These are phyloP conservation scores for Chelonus insularis DNA, from an alignment of 1,140 invertebrate species.

Conservation along the genomic window DNA sequence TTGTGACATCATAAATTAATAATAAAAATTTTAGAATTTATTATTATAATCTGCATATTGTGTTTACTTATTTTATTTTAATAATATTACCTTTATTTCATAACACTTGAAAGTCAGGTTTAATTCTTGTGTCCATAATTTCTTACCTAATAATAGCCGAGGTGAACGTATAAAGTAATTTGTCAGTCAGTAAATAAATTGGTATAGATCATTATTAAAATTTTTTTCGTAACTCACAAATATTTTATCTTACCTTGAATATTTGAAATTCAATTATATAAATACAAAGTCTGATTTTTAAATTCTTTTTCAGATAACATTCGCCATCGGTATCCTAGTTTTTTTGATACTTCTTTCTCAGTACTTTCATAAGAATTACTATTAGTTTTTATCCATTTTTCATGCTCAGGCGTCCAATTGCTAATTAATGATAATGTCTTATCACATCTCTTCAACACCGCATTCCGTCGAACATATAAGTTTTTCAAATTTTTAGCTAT, in stretches of 20 bases:
- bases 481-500: constrained; percentile 67
- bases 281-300: constrained; percentile 52
- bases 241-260: constrained; percentile 8
- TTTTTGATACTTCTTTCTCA: constrained; percentile 70
- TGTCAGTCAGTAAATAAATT: no score
- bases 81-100: no score
- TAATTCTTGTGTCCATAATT: no score
- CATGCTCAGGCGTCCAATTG: constrained; percentile 71
- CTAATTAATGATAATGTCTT: constrained; percentile 65
- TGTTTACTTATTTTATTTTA: no score
- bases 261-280: constrained; percentile 37
- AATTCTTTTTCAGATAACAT: constrained; percentile 76
- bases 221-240: no score
- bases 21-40: no score
- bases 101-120: no score
- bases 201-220: no score
- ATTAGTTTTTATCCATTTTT: constrained; percentile 67
- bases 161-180: no score
- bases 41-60: no score
- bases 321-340: constrained; percentile 72
- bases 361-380: constrained; percentile 68
- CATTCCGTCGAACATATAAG: constrained; percentile 74
- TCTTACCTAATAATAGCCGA: no score
- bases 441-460: constrained; percentile 71
- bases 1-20: no score